Evolutionary conservation across 2,797 vertebrate species (phyloP).

Genomic region (Eidolon dupreanum): DNA sequence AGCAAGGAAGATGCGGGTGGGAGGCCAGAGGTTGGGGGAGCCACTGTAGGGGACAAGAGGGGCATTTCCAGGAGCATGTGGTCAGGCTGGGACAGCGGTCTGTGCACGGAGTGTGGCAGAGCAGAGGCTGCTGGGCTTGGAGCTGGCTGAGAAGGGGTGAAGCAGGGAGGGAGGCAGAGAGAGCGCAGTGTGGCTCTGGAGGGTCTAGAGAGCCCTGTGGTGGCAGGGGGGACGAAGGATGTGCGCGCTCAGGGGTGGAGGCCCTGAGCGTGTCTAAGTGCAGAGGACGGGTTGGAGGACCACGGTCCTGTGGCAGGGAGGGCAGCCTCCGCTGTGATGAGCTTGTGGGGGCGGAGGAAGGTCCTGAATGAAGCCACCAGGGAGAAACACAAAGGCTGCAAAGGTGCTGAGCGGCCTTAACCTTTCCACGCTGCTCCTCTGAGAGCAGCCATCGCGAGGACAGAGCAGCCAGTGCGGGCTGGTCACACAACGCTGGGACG

Average conservation of each 20-base stretch:
- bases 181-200: not conserved
- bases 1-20: not conserved
- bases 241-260: not conserved
- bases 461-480: not conserved
- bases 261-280: not conserved
- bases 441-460: not conserved
- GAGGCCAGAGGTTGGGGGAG: not conserved
- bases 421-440: not conserved
- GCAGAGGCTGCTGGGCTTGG: not conserved
- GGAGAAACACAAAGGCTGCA: not conserved
- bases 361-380: not conserved
- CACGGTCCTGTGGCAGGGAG: not conserved
- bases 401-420: fast-evolving
- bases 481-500: not conserved
- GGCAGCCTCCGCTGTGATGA: not conserved
- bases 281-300: not conserved
- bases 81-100: not conserved
- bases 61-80: not conserved
- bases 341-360: not conserved
- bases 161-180: not conserved
- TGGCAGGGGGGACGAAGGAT: fast-evolving
- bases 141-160: not conserved
- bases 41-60: not conserved
- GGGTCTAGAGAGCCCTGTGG: not conserved
- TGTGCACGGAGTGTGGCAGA: not conserved